These are phyloP conservation scores for Torymus aiolomorphi DNA, from an alignment of 2,888 invertebrate genomes.

Conservation along the genomic window DNA sequence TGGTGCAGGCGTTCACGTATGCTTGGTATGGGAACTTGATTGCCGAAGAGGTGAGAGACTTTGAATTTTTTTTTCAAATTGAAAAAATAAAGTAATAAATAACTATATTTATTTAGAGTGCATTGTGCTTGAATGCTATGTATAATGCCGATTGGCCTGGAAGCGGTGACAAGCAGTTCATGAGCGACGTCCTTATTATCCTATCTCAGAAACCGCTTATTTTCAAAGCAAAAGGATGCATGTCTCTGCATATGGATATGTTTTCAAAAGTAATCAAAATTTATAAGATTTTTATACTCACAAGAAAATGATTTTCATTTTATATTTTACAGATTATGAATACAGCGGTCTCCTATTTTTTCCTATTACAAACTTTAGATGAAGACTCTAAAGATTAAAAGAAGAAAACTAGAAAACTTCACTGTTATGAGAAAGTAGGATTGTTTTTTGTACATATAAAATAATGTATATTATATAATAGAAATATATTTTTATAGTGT, in stretches of 20 bases:
- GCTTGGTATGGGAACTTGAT: constrained; percentile 57
- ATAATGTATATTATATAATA: too few relatives aligned
- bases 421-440: too few relatives aligned
- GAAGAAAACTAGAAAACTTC: too few relatives aligned
- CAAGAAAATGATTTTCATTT: neutral
- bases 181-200: constrained; percentile 58
- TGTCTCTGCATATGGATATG: constrained; percentile 30
- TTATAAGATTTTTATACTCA: neutral
- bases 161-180: constrained; percentile 51
- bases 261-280: constrained; percentile 32
- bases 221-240: constrained; percentile 57
- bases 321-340: constrained; percentile 13
- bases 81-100: neutral
- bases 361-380: constrained; percentile 23
- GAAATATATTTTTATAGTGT: too few relatives aligned
- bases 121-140: constrained; percentile 58
- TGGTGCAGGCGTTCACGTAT: constrained; percentile 61
- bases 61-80: too few relatives aligned
- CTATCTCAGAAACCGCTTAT: constrained; percentile 62
- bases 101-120: constrained; percentile 58
- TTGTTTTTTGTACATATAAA: too few relatives aligned
- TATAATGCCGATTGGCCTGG: constrained; percentile 63
- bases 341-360: constrained; percentile 23
- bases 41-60: neutral
- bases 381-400: too few relatives aligned